Evolutionary conservation across 2,113 vertebrate species (phyloP).

Genomic region (Sclerurus mexicanus): DNA sequence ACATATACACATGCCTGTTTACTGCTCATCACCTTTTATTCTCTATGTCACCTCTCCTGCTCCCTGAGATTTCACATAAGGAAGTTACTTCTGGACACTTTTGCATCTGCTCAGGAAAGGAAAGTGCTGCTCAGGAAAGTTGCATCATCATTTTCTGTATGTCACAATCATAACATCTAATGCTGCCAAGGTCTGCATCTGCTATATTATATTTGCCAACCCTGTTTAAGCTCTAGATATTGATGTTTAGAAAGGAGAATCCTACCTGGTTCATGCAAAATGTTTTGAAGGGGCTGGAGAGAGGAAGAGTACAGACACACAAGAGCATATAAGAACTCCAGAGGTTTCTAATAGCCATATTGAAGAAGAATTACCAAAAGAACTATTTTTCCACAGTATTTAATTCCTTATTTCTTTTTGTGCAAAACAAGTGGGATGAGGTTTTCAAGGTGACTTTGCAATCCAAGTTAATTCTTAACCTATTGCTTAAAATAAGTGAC

Average conservation of each 20-base stretch:
- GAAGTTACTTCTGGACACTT: background rate
- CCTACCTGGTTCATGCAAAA: background rate
- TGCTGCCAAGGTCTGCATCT: background rate
- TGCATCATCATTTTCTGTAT: background rate
- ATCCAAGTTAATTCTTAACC: slow-evolving; percentile 39
- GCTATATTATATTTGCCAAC: background rate
- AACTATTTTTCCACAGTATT: background rate
- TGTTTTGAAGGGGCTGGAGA: background rate
- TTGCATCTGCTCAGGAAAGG: background rate
- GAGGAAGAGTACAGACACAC: background rate
- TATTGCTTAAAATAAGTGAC: slow-evolving; percentile 46
- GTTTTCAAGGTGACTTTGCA: slow-evolving; percentile 43
- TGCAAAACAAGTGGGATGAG: slow-evolving; percentile 3
- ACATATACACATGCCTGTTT: background rate
- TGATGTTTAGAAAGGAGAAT: background rate
- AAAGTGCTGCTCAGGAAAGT: background rate
- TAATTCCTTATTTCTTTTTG: background rate
- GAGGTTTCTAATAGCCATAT: background rate
- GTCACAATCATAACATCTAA: background rate
- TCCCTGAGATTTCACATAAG: background rate
- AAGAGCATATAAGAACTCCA: background rate
- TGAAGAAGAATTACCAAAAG: background rate
- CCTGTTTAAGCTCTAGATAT: background rate
- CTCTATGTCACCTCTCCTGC: background rate
- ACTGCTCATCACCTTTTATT: background rate